Conservation (phyloP, 2,797 vertebrate genomes). For the Arrhamphus sclerolepis region DNA sequence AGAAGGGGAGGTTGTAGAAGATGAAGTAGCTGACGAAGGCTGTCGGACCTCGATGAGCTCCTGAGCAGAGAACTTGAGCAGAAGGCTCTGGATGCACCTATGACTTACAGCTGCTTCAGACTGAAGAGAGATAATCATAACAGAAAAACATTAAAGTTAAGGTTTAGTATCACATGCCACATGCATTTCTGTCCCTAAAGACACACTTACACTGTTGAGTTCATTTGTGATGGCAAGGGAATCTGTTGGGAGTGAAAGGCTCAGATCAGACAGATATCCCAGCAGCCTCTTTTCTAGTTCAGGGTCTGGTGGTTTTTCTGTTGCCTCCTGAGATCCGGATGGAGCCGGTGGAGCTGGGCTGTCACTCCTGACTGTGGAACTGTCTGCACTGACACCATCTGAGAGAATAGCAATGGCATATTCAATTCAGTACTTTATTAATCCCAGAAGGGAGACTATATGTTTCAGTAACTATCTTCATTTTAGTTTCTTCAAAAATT, state of each 20-base stretch:
- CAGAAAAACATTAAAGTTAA: background rate
- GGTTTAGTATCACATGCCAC: background rate
- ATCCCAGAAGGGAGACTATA: too few relatives aligned
- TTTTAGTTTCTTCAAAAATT: too few relatives aligned
- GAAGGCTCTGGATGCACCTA: constrained; percentile 87
- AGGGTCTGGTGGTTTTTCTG: constrained; percentile 87
- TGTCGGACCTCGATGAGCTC: constrained; percentile 91
- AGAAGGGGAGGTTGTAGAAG: constrained; percentile 72
- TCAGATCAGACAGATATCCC: constrained; percentile 89
- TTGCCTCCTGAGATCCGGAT: constrained; percentile 69
- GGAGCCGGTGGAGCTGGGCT: constrained; percentile 84
- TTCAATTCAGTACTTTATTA: background rate
- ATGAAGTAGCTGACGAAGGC: constrained; percentile 76
- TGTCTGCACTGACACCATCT: constrained; percentile 83
- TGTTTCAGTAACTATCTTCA: too few relatives aligned
- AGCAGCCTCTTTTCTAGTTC: constrained; percentile 90
- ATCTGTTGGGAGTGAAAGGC: constrained; percentile 87
- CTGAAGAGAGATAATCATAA: constrained; percentile 55
- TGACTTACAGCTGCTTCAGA: constrained; percentile 84
- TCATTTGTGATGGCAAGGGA: constrained; percentile 88
- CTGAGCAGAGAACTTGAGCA: constrained; percentile 93
- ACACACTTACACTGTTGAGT: constrained; percentile 85
- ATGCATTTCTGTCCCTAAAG: background rate
- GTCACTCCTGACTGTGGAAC: constrained; percentile 84
- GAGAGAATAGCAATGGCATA: background rate